Conservation (phyloP, 1,140 invertebrate genomes). For the Daktulosphaira vitifoliae region DNA sequence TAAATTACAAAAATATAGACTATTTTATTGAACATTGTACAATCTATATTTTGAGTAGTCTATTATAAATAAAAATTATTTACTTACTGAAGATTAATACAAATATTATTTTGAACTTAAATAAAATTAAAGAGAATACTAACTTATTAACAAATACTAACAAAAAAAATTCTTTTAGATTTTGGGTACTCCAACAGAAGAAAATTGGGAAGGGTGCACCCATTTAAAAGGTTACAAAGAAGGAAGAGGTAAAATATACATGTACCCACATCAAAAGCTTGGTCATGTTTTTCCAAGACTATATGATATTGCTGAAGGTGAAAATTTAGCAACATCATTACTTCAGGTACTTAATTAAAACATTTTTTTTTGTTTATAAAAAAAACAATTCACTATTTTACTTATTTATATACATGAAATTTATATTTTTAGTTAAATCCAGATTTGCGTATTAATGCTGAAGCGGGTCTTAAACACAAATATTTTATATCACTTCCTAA, state of each 20-base stretch:
- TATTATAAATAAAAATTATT: no score
- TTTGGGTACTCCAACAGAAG: conserved; percentile 83
- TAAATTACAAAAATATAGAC: no score
- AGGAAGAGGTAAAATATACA: conserved; percentile 57
- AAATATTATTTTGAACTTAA: no score
- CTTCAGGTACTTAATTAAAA: conserved; percentile 51
- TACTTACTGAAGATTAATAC: no score
- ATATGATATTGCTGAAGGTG: conserved; percentile 76
- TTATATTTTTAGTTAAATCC: conserved; percentile 67
- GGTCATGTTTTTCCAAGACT: conserved; percentile 79
- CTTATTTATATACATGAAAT: neutral
- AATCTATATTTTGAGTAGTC: no score
- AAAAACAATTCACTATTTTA: neutral
- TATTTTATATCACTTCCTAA: conserved; percentile 85
- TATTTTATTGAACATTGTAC: no score
- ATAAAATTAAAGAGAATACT: neutral
- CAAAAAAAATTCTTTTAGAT: conserved; percentile 47
- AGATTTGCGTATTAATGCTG: conserved; percentile 72
- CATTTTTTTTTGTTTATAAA: no score
- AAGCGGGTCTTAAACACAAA: conserved; percentile 74
- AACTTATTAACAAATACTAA: neutral
- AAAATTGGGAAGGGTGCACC: conserved; percentile 81
- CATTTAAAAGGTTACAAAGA: conserved; percentile 76
- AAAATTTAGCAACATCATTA: conserved; percentile 73
- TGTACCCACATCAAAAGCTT: conserved; percentile 67